Evolutionary conservation across 2,888 invertebrate species (phyloP), one percentile per base, ranked within the genome.

Genomic region (Metellina segmentata): DNA sequence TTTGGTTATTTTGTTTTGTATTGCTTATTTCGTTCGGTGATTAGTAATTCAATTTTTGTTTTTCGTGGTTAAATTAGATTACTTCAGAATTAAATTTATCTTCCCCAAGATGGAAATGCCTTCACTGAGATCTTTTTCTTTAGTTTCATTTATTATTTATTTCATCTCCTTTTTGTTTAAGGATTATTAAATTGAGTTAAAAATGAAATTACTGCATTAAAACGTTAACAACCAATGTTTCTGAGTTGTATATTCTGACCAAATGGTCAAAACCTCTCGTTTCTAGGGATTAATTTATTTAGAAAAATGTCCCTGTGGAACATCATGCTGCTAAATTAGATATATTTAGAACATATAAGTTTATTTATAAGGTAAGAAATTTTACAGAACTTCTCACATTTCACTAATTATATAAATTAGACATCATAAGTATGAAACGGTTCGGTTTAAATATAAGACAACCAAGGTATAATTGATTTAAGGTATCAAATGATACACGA

Each of bases 21-120:
- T 70, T 86, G 70, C 72, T 87, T 81, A 87, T 87, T 87, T 86
- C 49, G 52, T 81, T 81, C 87, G 11, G 87, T 87, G 87, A 87
- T 87, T 87, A 87, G 87, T 81, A 87, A 87, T 87, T 79, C 87
- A 79, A 72, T 87, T 87, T 87, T 78, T 86, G 71, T 72, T 72
- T 78, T 79, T 78, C 81, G 51, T 13, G 52, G 70, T 78, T 81
- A 81, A 87, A 87, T 81, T 81, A 87, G 87, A 87, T 87, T 87
- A 87, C 52, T 81, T 87, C 70, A 34, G 87, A 87, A 87, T 87
- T 87, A 87, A 87, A 87, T 87, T 87, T 87, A 4, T 61, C 77
- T 71, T 81, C 9, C 61, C 81, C 20, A 81, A 79, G 34, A 72
- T 53, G 72, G 52, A 53, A 79, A 81, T 87, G 72, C 87, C 49